These are phyloP conservation scores for Phasianus colchicus DNA, from an alignment of 2,113 vertebrate species.

Conservation along the genomic window DNA sequence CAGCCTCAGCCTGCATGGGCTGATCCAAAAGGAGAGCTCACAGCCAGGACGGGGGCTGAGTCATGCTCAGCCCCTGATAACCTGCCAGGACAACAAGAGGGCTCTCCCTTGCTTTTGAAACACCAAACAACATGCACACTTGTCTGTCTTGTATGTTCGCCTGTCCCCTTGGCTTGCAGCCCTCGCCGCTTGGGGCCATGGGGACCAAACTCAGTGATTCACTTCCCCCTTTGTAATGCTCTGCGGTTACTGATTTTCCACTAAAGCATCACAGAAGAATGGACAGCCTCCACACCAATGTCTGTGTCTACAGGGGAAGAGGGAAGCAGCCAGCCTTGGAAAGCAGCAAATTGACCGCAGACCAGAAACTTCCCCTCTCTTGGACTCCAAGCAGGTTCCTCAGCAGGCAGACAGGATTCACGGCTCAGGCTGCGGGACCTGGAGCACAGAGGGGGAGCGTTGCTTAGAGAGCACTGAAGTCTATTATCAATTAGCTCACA, in stretches of 20 bases:
- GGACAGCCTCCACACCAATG: slow-evolving; percentile 48
- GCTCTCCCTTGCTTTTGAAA: slow-evolving; percentile 37
- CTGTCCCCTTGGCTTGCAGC: slow-evolving; percentile 43
- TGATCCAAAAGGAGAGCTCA: background rate
- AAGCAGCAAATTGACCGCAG: slow-evolving; percentile 59
- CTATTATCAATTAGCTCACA: slow-evolving; percentile 56
- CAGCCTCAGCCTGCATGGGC: accelerated
- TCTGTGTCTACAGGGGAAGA: slow-evolving; percentile 32
- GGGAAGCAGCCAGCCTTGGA: slow-evolving; percentile 60
- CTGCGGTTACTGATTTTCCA: slow-evolving; percentile 65
- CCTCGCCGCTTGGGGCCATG: slow-evolving; percentile 7
- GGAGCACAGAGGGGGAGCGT: background rate
- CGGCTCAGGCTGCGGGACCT: background rate
- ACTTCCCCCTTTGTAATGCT: slow-evolving; percentile 68
- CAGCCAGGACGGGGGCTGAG: slow-evolving; percentile 25
- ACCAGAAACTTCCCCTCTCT: slow-evolving; percentile 61
- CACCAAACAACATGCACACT: background rate
- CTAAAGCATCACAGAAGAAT: slow-evolving; percentile 64
- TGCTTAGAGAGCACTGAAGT: slow-evolving; percentile 25
- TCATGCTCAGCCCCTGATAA: slow-evolving; percentile 49
- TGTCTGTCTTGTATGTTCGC: slow-evolving; percentile 23
- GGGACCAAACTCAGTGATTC: slow-evolving; percentile 66
- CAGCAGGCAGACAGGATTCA: slow-evolving; percentile 51
- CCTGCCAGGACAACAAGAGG: slow-evolving; percentile 34
- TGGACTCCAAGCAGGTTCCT: slow-evolving; percentile 37